phyloP scores from a whole-genome alignment of 2,797 vertebrate species.

The Rhinoraja longicauda region DNA sequence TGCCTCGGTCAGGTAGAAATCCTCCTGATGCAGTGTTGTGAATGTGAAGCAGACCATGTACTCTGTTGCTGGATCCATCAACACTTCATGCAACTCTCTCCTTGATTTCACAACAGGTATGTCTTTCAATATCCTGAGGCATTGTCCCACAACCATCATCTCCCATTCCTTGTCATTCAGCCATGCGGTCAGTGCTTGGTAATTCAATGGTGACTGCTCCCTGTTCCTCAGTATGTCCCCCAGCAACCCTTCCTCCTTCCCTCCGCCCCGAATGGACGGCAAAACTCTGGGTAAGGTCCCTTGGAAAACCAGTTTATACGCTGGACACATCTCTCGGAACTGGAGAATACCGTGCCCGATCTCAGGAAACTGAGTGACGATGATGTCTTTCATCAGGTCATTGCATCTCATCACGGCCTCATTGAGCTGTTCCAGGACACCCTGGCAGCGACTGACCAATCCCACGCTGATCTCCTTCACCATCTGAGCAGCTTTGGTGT shows the following conservation, averaged over 20 bases:
- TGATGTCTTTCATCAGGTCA: background rate
- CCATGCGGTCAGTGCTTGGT: slow-evolving; percentile 31
- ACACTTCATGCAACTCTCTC: slow-evolving; percentile 41
- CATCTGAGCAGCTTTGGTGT: background rate
- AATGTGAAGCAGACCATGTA: slow-evolving; percentile 45
- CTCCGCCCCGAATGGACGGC: background rate
- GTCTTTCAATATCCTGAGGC: slow-evolving; percentile 43
- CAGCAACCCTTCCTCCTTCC: slow-evolving; percentile 37
- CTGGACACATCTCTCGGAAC: background rate
- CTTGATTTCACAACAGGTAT: slow-evolving; percentile 41
- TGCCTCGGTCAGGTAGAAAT: slow-evolving; percentile 42
- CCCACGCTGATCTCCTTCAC: background rate
- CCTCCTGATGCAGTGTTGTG: slow-evolving; percentile 43
- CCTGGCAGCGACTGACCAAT: background rate
- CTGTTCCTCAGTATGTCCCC: slow-evolving; percentile 31
- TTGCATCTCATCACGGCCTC: slow-evolving; percentile 2
- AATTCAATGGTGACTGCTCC: slow-evolving; percentile 43
- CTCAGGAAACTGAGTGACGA: background rate
- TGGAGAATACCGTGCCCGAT: background rate
- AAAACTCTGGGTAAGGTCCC: background rate
- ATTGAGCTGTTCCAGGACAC: slow-evolving; percentile 14
- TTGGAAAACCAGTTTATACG: background rate
- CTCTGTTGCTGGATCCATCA: slow-evolving; percentile 40
- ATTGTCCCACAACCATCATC: slow-evolving; percentile 43
- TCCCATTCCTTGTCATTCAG: slow-evolving; percentile 42